Conservation (phyloP, 1,140 invertebrate genomes). For the Coptotermes formosanus region DNA sequence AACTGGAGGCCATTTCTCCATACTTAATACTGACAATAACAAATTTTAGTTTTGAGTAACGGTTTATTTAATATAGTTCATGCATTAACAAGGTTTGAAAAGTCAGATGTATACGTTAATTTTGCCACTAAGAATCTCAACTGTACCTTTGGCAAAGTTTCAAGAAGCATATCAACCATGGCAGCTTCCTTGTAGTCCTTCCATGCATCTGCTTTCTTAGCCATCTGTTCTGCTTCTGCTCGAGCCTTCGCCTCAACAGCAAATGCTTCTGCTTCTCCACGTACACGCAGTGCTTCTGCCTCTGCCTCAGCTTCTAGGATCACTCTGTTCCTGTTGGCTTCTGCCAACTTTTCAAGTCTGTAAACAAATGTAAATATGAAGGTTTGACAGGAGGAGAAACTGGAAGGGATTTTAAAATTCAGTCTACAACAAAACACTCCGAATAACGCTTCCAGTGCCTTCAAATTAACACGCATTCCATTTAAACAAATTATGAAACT, state of each 20-base stretch:
- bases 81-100: too few species aligned
- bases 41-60: too few species aligned
- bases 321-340: conserved; percentile 82
- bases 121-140: background rate
- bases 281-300: conserved; percentile 79
- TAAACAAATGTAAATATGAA: conserved; percentile 6
- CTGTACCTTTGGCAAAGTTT: conserved; percentile 93
- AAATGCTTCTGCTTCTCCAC: conserved; percentile 89
- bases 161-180: conserved; percentile 96
- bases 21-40: too few species aligned
- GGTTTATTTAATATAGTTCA: too few species aligned
- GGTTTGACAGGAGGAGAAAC: too few species aligned
- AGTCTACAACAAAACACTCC: too few species aligned
- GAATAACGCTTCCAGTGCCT: too few species aligned
- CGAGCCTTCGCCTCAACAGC: conserved; percentile 91
- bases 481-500: background rate
- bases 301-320: conserved; percentile 92
- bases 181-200: conserved; percentile 95
- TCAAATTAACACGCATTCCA: too few species aligned
- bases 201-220: conserved; percentile 94
- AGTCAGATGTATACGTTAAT: background rate
- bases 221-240: conserved; percentile 95
- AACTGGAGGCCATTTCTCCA: too few species aligned
- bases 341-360: conserved; percentile 87
- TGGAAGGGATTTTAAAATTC: too few species aligned